Evolutionary conservation across 2,113 vertebrate genomes (phyloP).

Genomic region (Phycodurus eques): DNA sequence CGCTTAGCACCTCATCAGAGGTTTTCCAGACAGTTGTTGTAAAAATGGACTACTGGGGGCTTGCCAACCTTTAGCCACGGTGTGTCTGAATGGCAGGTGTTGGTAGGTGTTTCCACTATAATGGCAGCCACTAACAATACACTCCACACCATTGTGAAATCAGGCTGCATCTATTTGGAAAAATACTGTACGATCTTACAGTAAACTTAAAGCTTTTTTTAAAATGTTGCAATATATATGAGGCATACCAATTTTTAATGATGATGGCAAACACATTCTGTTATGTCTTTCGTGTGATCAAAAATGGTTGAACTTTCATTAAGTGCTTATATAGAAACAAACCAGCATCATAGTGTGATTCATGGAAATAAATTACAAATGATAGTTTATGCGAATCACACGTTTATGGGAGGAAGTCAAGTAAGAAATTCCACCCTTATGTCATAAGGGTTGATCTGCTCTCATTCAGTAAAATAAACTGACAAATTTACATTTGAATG

Average conservation of each 20-base stretch:
- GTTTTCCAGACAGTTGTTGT: slow-evolving; percentile 63
- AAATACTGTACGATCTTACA: not conserved
- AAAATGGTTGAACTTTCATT: slow-evolving; percentile 11
- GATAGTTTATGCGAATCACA: slow-evolving; percentile 5
- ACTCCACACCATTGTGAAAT: slow-evolving; percentile 16
- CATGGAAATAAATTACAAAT: slow-evolving; percentile 14
- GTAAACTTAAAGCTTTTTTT: slow-evolving; percentile 24
- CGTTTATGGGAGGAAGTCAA: slow-evolving; percentile 6
- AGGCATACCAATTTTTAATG: slow-evolving; percentile 7
- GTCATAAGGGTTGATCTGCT: slow-evolving; percentile 20
- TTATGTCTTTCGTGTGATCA: slow-evolving; percentile 26
- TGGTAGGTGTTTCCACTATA: slow-evolving; percentile 40
- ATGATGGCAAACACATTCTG: slow-evolving; percentile 16
- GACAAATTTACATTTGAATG: slow-evolving; percentile 30
- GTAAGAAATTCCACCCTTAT: slow-evolving; percentile 31
- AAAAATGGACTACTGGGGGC: slow-evolving; percentile 44
- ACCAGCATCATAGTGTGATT: slow-evolving; percentile 6
- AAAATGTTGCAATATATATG: slow-evolving; percentile 19
- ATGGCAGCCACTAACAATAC: slow-evolving; percentile 25
- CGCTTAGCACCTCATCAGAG: slow-evolving; percentile 76
- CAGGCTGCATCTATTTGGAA: slow-evolving; percentile 28
- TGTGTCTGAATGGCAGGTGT: slow-evolving; percentile 47
- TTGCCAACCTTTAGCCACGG: slow-evolving; percentile 53
- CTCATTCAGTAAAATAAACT: slow-evolving; percentile 41
- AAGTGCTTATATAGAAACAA: slow-evolving; percentile 14